Evolutionary conservation across 2,888 invertebrate species (phyloP).

Genomic region (Drosophila fulvimacula): DNA sequence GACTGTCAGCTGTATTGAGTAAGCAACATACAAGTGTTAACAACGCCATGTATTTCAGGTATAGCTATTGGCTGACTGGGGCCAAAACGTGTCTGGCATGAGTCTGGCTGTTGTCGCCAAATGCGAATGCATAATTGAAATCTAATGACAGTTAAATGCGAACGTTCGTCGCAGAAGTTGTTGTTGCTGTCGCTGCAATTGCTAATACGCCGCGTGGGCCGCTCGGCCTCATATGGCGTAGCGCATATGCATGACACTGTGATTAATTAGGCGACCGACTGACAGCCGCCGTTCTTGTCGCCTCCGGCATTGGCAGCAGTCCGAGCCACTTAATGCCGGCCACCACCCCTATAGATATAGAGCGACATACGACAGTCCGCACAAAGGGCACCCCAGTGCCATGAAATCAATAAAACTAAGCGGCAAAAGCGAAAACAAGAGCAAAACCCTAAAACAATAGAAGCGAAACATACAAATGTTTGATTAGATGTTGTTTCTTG

Average conservation of each 20-base stretch:
- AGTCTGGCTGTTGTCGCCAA: conserved; percentile 45
- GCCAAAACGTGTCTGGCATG: conserved; percentile 52
- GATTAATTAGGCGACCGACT: conserved; percentile 72
- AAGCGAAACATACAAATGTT: conserved; percentile 63
- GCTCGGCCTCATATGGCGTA: conserved; percentile 46
- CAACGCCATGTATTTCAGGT: conserved; percentile 39
- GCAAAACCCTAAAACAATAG: conserved; percentile 56
- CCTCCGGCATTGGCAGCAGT: conserved; percentile 52
- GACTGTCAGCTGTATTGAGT: conserved; percentile 29
- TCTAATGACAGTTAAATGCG: conserved; percentile 79
- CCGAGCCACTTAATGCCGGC: conserved; percentile 39
- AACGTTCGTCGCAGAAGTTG: conserved; percentile 51
- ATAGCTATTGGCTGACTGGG: conserved; percentile 34
- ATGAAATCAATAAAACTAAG: conserved; percentile 71
- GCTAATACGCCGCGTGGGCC: conserved; percentile 77
- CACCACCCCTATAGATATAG: conserved; percentile 26
- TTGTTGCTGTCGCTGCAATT: conserved; percentile 44
- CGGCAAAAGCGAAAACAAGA: conserved; percentile 33
- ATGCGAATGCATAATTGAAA: conserved; percentile 79
- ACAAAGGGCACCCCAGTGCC: conserved; percentile 70
- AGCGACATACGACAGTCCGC: conserved; percentile 31
- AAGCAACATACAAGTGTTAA: conserved; percentile 51
- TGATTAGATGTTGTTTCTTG: conserved; percentile 53
- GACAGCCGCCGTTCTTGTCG: conserved; percentile 48
- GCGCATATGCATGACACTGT: conserved; percentile 73